phyloP scores from a whole-genome alignment of 2,113 vertebrate species.

The Rhipidura dahli region DNA sequence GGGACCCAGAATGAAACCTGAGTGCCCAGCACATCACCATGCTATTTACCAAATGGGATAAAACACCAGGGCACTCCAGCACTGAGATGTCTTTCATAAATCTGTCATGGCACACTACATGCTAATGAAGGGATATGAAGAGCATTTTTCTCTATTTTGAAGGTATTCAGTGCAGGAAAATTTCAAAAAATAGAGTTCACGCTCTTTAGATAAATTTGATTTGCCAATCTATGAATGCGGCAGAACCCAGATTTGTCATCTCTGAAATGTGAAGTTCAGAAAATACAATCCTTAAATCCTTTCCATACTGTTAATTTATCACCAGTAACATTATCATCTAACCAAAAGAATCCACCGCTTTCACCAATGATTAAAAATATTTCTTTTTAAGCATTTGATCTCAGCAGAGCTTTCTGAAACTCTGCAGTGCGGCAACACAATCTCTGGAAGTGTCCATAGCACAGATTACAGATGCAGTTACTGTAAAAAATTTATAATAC shows the following conservation, averaged over 20 bases:
- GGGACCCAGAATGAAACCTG: background rate
- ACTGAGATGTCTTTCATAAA: background rate
- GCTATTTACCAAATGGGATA: slow-evolving; percentile 35
- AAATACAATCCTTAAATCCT: background rate
- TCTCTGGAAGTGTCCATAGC: background rate
- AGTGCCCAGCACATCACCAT: slow-evolving; percentile 8
- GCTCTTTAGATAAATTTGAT: background rate
- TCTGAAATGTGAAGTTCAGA: background rate
- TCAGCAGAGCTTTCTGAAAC: background rate
- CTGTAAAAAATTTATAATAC: background rate
- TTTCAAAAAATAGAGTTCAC: background rate
- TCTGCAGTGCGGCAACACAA: background rate
- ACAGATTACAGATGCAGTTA: background rate
- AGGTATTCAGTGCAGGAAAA: background rate
- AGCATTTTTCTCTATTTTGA: slow-evolving; percentile 44
- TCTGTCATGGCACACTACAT: slow-evolving; percentile 1
- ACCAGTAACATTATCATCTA: background rate
- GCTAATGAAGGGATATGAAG: slow-evolving; percentile 41
- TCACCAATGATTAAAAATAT: background rate
- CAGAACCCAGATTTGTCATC: background rate
- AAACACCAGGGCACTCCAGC: background rate
- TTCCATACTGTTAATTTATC: background rate
- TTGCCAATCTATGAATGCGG: background rate
- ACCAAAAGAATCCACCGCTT: background rate
- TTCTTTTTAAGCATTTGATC: background rate